A percentile compares a stretch with the other conserved stretches of the same genome.
Evolutionary conservation across 2,888 invertebrate species (phyloP).

Genomic region (Himalopsyche kuldschensis): DNA sequence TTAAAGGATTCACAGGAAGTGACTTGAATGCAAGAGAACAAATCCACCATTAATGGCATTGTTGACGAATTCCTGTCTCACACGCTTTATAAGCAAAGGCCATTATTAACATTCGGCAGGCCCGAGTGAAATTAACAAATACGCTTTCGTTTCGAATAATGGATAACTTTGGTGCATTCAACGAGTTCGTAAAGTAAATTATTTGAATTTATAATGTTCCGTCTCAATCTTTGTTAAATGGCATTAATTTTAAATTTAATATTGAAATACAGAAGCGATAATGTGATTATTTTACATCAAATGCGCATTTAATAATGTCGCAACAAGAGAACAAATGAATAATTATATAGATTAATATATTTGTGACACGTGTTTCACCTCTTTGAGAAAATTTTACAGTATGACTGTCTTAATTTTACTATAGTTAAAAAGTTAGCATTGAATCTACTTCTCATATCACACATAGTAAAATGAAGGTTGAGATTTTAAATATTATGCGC

Average conservation of each 20-base stretch:
- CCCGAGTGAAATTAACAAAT: background rate
- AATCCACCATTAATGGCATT: constrained; percentile 31
- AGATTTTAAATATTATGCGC: too few species aligned
- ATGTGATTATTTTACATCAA: background rate
- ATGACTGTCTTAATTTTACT: too few species aligned
- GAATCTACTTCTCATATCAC: too few species aligned
- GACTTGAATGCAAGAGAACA: constrained; percentile 3
- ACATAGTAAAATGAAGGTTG: too few species aligned
- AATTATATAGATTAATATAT: too few species aligned
- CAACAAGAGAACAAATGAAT: too few species aligned
- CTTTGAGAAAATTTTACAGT: too few species aligned
- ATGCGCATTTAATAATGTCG: background rate
- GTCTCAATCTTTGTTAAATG: background rate
- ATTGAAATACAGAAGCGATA: background rate
- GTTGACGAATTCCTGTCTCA: constrained; percentile 24
- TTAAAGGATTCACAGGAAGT: constrained; percentile 29
- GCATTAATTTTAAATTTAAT: background rate
- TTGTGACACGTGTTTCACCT: too few species aligned
- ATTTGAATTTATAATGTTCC: background rate
- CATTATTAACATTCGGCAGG: constrained; percentile 13
- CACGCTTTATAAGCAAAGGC: constrained; percentile 5
- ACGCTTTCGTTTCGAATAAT: background rate
- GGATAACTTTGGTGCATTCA: background rate
- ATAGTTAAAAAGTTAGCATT: too few species aligned
- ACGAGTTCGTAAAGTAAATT: background rate